Conservation (phyloP, 2,888 invertebrate genomes). For the Hoplodrina ambigua region DNA sequence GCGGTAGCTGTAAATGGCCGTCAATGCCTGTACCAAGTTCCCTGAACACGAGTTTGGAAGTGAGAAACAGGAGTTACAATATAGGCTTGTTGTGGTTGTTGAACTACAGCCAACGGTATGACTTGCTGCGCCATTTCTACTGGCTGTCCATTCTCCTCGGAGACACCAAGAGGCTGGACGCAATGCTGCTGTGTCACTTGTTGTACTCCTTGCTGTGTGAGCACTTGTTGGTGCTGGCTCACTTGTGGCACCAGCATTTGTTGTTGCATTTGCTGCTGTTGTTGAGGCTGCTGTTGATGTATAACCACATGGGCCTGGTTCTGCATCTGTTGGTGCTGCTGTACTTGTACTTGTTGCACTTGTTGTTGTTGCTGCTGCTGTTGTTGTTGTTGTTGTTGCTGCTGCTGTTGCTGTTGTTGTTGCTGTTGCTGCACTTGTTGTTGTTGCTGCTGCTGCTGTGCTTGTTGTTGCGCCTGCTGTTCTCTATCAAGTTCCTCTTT, state of each 20-base stretch:
- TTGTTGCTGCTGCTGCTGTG: constrained; percentile 78
- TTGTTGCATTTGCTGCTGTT: constrained; percentile 83
- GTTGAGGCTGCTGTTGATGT: constrained; percentile 81
- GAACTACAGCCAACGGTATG: constrained; percentile 91
- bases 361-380: constrained; percentile 85
- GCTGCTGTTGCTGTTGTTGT: constrained; percentile 76
- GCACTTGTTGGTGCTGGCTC: constrained; percentile 88
- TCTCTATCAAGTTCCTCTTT: constrained; percentile 87
- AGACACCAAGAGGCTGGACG: constrained; percentile 87
- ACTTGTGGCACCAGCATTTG: constrained; percentile 89
- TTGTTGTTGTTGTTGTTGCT: constrained; percentile 82
- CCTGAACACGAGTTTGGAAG: constrained; percentile 91
- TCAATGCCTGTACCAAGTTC: constrained; percentile 90
- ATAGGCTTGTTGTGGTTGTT: constrained; percentile 92
- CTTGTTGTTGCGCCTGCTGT: constrained; percentile 81
- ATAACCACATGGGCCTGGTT: constrained; percentile 85
- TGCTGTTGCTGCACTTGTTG: constrained; percentile 78
- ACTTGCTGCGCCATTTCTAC: constrained; percentile 92
- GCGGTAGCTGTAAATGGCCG: constrained; percentile 60
- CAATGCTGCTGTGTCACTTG: constrained; percentile 88
- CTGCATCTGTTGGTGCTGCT: constrained; percentile 86
- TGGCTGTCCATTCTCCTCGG: constrained; percentile 88
- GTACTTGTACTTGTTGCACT: constrained; percentile 84
- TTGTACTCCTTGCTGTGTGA: constrained; percentile 84
- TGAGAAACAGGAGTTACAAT: constrained; percentile 92